These are phyloP conservation scores for Aphidius ervi DNA, from an alignment of 1,140 invertebrate species.

Conservation along the genomic window DNA sequence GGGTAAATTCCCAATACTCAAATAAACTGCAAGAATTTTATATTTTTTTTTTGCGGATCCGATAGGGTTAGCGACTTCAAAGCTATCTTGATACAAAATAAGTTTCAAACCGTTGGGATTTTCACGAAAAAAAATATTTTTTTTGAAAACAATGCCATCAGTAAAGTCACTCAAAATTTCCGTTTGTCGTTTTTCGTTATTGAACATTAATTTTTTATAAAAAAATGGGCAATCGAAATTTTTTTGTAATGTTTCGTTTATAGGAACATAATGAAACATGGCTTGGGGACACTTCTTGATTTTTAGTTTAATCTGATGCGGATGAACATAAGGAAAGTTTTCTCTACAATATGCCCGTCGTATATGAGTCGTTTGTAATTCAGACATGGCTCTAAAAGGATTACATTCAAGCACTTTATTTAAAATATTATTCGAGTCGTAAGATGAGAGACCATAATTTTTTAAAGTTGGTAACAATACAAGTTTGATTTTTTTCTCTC, in stretches of 20 bases:
- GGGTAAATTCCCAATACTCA: conserved; percentile 35
- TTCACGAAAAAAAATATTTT: conserved; percentile 34
- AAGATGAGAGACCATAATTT: background rate
- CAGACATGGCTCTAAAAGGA: conserved; percentile 5
- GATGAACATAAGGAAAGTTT: conserved; percentile 25
- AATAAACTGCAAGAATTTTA: conserved; percentile 40
- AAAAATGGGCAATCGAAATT: conserved; percentile 29
- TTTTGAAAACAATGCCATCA: conserved; percentile 33
- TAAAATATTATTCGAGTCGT: background rate
- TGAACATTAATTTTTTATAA: conserved; percentile 21
- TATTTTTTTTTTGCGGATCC: conserved; percentile 36
- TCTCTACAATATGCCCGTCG: conserved; percentile 26
- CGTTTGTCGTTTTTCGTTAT: conserved; percentile 8
- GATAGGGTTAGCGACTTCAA: conserved; percentile 42
- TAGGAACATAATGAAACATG: conserved; percentile 34
- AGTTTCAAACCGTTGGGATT: conserved; percentile 31
- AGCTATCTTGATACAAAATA: conserved; percentile 41
- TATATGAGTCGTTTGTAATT: conserved; percentile 8
- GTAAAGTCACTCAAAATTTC: conserved; percentile 32
- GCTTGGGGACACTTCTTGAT: conserved; percentile 13
- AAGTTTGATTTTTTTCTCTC: conserved; percentile 1
- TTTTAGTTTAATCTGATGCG: conserved; percentile 13
- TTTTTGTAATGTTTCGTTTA: conserved; percentile 28
- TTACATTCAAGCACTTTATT: background rate
- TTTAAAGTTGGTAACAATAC: background rate